These are phyloP conservation scores for Eulemur rubriventer DNA, from an alignment of 2,797 vertebrate species.

Conservation along the genomic window DNA sequence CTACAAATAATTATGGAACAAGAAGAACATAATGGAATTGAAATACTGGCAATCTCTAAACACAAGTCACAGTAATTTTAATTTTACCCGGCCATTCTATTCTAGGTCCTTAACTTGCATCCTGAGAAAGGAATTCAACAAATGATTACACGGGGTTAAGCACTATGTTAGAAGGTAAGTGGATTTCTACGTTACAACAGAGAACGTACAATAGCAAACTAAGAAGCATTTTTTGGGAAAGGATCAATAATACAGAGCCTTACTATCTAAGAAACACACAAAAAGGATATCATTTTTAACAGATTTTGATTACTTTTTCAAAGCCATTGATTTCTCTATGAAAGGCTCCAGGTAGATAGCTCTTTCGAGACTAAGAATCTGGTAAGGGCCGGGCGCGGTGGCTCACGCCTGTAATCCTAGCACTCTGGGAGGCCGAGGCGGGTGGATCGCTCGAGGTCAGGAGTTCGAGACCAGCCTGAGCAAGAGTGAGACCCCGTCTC, in stretches of 20 bases:
- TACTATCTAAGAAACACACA: slow-evolving; percentile 2
- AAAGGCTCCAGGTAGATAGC: not conserved
- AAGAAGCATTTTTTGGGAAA: not conserved
- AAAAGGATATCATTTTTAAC: not conserved
- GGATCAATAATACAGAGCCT: not conserved
- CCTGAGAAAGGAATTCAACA: slow-evolving; percentile 12
- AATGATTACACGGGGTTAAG: not conserved
- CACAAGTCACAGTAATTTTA: not conserved
- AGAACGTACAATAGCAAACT: not conserved
- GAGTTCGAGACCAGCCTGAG: no score
- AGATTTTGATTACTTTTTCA: slow-evolving; percentile 15
- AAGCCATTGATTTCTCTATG: slow-evolving; percentile 17
- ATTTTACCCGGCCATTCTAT: slow-evolving; percentile 33
- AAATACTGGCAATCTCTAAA: slow-evolving; percentile 15
- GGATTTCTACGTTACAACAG: not conserved
- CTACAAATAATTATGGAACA: not conserved
- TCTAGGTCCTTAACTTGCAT: not conserved
- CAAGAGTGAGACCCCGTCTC: no score
- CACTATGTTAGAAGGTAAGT: not conserved
- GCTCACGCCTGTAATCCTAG: no score
- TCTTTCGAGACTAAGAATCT: not conserved
- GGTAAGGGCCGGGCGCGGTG: not conserved
- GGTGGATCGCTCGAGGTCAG: no score
- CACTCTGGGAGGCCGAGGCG: no score
- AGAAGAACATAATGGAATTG: not conserved